These are phyloP conservation scores for Harlomillsia oculata DNA, from an alignment of 1,140 invertebrate genomes.

Conservation along the genomic window DNA sequence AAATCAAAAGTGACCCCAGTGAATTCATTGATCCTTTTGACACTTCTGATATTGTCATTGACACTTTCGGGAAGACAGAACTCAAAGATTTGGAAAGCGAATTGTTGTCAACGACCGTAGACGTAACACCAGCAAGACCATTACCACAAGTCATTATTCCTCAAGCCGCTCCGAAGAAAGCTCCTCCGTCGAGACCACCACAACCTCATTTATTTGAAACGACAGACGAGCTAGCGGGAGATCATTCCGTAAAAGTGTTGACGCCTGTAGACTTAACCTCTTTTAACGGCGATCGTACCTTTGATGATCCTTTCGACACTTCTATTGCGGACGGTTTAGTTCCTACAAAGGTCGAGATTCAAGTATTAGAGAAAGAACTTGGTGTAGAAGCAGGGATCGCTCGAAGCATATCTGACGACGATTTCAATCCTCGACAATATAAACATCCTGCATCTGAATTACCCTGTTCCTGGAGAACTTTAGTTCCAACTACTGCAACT, in stretches of 20 bases:
- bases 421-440: constrained; percentile 61
- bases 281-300: not conserved
- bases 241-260: not conserved
- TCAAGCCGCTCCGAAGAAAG: not conserved
- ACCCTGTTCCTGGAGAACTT: constrained; percentile 5
- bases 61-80: constrained; percentile 25
- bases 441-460: constrained; percentile 1
- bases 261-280: not conserved
- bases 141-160: constrained; percentile 1
- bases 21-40: constrained; percentile 37
- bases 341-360: constrained; percentile 53
- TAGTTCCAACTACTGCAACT: constrained; percentile 19
- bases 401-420: constrained; percentile 42
- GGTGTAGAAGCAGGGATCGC: constrained; percentile 38
- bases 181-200: constrained; percentile 3
- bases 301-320: constrained; percentile 73
- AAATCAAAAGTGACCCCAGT: constrained; percentile 55
- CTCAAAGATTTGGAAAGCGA: constrained; percentile 30
- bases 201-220: constrained; percentile 14
- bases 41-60: constrained; percentile 21
- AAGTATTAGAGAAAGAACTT: constrained; percentile 32
- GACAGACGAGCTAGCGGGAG: not conserved
- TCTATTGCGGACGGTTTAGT: constrained; percentile 67
- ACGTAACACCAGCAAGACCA: constrained; percentile 12
- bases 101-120: constrained; percentile 36